A percentile compares a stretch with the other conserved stretches of the same genome.
Conservation (phyloP, 2,113 vertebrate genomes). For the Centropus bengalensis region DNA sequence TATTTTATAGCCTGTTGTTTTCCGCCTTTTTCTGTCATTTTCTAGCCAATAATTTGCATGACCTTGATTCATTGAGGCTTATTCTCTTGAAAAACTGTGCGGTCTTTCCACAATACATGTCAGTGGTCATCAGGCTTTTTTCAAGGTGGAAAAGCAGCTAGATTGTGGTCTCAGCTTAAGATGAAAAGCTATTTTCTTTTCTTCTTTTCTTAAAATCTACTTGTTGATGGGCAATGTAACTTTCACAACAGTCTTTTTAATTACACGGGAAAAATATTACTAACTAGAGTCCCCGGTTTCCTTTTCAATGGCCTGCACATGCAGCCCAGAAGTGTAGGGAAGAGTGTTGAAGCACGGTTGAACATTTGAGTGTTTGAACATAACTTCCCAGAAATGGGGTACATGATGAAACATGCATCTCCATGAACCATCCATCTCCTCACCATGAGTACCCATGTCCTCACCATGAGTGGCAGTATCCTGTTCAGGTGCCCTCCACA, state of each 20-base stretch:
- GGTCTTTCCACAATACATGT: neutral
- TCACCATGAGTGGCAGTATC: accelerated
- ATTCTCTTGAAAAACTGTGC: neutral
- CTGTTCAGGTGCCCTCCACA: neutral
- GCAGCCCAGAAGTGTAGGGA: neutral
- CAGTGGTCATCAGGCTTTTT: neutral
- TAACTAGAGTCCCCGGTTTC: neutral
- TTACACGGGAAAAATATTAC: neutral
- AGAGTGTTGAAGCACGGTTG: neutral
- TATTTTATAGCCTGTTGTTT: neutral
- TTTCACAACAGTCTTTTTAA: neutral
- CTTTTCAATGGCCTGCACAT: neutral
- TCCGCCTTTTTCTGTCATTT: neutral
- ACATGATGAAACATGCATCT: neutral
- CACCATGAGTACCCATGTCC: accelerated
- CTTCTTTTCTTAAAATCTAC: neutral
- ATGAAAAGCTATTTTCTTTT: too few relatives aligned
- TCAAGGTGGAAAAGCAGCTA: neutral
- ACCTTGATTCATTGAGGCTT: neutral
- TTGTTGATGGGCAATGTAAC: neutral
- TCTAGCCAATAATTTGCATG: neutral
- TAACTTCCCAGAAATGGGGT: neutral
- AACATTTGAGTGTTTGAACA: neutral
- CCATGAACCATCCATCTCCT: neutral
- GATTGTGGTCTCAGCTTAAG: neutral